These are phyloP conservation scores for Dinocampus coccinellae DNA, from an alignment of 2,888 invertebrate species.

Conservation along the genomic window DNA sequence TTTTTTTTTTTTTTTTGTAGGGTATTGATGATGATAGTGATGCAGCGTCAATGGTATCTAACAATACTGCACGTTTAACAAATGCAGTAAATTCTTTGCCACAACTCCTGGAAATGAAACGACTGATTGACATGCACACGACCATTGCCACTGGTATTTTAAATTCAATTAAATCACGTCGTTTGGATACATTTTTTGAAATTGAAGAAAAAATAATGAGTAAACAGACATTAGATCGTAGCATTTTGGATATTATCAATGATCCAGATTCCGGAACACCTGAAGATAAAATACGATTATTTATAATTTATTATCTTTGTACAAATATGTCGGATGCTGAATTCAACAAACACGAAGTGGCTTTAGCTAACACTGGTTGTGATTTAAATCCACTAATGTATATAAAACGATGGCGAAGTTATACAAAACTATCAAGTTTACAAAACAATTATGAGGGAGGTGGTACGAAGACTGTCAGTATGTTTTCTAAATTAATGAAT, in stretches of 20 bases:
- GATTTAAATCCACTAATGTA: conserved; percentile 89
- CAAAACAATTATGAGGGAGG: conserved; percentile 91
- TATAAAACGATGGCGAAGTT: conserved; percentile 91
- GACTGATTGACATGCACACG: conserved; percentile 98
- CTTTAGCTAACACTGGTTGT: conserved; percentile 84
- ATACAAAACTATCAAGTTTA: conserved; percentile 80
- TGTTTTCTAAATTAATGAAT: conserved; percentile 98
- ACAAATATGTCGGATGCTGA: conserved; percentile 85
- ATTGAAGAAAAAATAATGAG: conserved; percentile 98
- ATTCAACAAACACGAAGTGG: conserved; percentile 85
- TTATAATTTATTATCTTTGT: conserved; percentile 93
- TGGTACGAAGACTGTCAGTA: conserved; percentile 95
- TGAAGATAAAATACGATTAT: conserved; percentile 93
- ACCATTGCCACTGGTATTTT: conserved; percentile 95
- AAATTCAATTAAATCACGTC: conserved; percentile 87
- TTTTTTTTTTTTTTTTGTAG: conserved; percentile 50
- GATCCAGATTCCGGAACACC: conserved; percentile 89
- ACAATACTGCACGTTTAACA: conserved; percentile 93
- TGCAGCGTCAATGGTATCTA: conserved; percentile 88
- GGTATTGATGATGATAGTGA: conserved; percentile 92
- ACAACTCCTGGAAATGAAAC: conserved; percentile 95
- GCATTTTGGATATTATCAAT: conserved; percentile 87
- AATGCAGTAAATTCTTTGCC: conserved; percentile 96
- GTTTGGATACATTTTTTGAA: conserved; percentile 97
- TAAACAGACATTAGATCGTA: conserved; percentile 84